phyloP scores from a whole-genome alignment of 2,113 vertebrate species.

The Telmatochromis sp. region DNA sequence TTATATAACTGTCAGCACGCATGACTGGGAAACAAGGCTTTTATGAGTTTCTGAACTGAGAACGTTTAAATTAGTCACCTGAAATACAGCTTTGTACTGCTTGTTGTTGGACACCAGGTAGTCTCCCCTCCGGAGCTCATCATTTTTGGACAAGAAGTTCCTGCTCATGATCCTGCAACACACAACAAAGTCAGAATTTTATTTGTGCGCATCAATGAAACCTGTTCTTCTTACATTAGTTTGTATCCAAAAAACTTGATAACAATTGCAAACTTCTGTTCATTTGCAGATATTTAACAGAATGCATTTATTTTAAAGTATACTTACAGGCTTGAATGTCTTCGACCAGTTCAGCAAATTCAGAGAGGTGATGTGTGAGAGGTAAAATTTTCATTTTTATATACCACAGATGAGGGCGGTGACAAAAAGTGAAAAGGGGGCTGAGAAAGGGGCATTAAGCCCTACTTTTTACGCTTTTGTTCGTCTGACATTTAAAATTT shows the following conservation, averaged over 20 bases:
- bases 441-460: not conserved
- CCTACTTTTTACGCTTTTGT: not conserved
- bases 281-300: not conserved
- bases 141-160: constrained; percentile 26
- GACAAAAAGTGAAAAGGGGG: not conserved
- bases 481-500: not conserved
- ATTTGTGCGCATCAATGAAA: not conserved
- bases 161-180: constrained; percentile 10
- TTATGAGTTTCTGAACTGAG: fast-evolving
- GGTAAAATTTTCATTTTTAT: not conserved
- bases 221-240: fast-evolving
- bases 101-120: constrained; percentile 31
- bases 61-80: not conserved
- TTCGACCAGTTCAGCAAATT: not conserved
- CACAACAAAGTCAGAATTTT: not conserved
- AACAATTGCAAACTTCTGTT: not conserved
- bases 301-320: not conserved
- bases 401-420: not conserved
- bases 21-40: not conserved
- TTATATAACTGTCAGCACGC: fast-evolving
- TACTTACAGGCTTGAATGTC: constrained; percentile 1
- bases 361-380: not conserved
- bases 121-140: constrained; percentile 39
- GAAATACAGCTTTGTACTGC: constrained; percentile 27
- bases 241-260: not conserved